Evolutionary conservation across 1,140 invertebrate species (phyloP), one percentile per base, ranked within the genome.

Genomic region (Sweltsa coloradensis): DNA sequence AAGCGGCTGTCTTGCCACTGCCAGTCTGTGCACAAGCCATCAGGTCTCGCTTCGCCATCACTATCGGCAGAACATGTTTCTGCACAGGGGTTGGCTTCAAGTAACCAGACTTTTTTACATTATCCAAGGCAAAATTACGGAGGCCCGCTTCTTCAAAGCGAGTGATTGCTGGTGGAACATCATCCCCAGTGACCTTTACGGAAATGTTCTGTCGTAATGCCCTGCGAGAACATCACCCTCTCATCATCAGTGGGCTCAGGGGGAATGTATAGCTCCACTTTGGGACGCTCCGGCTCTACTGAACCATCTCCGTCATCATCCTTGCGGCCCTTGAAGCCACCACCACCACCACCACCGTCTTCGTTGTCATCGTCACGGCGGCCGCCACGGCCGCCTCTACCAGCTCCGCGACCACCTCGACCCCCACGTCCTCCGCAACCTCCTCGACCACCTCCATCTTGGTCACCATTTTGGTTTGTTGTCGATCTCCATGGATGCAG

Each of bases 11-110:
- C 75, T 98, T 98, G 26, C 95, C 95, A 0, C 91, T 96, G 0
- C 95, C 95, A 31, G 95, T 99, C 66, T 98, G 93, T 0, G 95
- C 94, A 64, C 94, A 97, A 0, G 82, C 93, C 92, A 98, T 97
- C 6, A 98, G 55, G 70, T 98, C 94, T 37, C 89, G 64, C 4
- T 81, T 79, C 0, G 49, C 66, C 58, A 80, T 63, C 29, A 97
- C 81, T 13, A 88, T 82, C 0, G 94, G 91, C 37, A 97, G 81
- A 0, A 89, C 79, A 52, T 85, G 70, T 57, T 94, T 93, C 60
- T 99, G 95, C 29, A 99, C 84, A 0, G 94, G 93, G 0, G 94
- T 97, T 0, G 93, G 91, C 54, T 79, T 83, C 1, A 55, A 75
- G 60, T 97, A 99, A 0, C 81, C 78, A 0, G 85, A 84, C 55